Percentiles rank a stretch among this genome's conserved stretches.
Evolutionary conservation across 35 echinoderm and acorn worm species (phyloP).

Genomic region (Ophioderma brevispina): DNA sequence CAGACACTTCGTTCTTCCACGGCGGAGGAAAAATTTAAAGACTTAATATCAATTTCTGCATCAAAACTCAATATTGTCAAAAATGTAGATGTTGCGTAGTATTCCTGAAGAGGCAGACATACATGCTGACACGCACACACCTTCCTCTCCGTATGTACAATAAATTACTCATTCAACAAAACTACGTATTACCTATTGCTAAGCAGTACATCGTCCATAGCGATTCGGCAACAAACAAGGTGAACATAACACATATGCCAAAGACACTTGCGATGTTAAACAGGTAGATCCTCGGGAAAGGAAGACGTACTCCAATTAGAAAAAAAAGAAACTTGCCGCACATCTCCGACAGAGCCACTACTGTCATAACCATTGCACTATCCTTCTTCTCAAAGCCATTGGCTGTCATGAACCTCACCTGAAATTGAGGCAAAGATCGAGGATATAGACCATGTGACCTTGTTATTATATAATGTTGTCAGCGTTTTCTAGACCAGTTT

Average conservation of each 20-base stretch:
- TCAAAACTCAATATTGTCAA: too few relatives aligned
- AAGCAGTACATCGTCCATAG: slow-evolving; percentile 62
- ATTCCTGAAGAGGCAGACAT: too few relatives aligned
- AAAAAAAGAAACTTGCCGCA: slow-evolving; percentile 66
- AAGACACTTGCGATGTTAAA: slow-evolving; percentile 72
- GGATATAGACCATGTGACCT: too few relatives aligned
- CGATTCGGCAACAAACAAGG: slow-evolving; percentile 46
- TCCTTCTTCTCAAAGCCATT: slow-evolving; percentile 60
- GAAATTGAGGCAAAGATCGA: too few relatives aligned
- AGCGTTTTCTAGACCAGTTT: too few relatives aligned
- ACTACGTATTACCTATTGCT: slow-evolving; percentile 82
- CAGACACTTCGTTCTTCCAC: too few relatives aligned
- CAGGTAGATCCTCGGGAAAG: slow-evolving; percentile 84
- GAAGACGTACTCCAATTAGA: slow-evolving; percentile 71
- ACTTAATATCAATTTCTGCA: too few relatives aligned
- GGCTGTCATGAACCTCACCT: slow-evolving; percentile 91
- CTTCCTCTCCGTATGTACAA: too few relatives aligned
- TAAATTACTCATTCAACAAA: not conserved
- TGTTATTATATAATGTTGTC: too few relatives aligned
- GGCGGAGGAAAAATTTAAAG: too few relatives aligned
- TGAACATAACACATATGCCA: slow-evolving; percentile 72
- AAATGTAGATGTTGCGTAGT: too few relatives aligned
- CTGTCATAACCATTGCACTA: slow-evolving; percentile 65
- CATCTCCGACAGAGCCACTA: slow-evolving; percentile 77
- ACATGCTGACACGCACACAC: too few relatives aligned